Evolutionary conservation across 2,797 vertebrate species (phyloP), one percentile per base, ranked within the genome.

Genomic region (Pelodytes ibericus): DNA sequence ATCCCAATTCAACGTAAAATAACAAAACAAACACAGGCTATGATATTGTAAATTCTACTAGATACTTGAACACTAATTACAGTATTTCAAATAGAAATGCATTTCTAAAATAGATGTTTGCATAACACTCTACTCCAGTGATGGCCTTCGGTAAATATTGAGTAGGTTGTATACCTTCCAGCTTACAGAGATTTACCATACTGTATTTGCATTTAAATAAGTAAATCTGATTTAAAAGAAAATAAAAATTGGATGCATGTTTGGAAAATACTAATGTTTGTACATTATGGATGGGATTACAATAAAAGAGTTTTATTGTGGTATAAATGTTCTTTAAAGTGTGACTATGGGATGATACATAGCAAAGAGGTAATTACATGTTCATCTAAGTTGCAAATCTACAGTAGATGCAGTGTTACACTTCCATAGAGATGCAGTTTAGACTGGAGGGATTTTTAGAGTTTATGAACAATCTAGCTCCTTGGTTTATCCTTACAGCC

Each of bases 151-250:
- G 30, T 58, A 69, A 69, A 69, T 26, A 61, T 57, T 56, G 22
- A 22, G 29, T 68, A 30, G 47, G 58, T 68, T 22, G 30, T 61
- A 70, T 57, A 70, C 66, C 59, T 70, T 76, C 66, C 31, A 76
- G 74, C 58, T 51, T 22, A 62, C 66, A 63, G 47, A 76, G 58
- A 76, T 76, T 76, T 76, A 70, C 24, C 24, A 59, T 41, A 76
- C 69, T 62, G 47, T 18, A 76, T 76, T 76, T 76, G 66, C 74
- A 76, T 76, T 76, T 76, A 70, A 76, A 76, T 76, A 63, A 70
- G 74, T 76, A 76, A 70, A 67, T 63, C 58, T 76, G 74, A 76
- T 70, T 76, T 70, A 76, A 70, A 70, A 76, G 44, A 62, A 70
- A 53, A 76, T 63, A 70, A 63, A 76, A 76, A 63, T 63, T 56